phyloP scores from a whole-genome alignment of 2,888 invertebrate genomes.

The Melanchra persicariae region DNA sequence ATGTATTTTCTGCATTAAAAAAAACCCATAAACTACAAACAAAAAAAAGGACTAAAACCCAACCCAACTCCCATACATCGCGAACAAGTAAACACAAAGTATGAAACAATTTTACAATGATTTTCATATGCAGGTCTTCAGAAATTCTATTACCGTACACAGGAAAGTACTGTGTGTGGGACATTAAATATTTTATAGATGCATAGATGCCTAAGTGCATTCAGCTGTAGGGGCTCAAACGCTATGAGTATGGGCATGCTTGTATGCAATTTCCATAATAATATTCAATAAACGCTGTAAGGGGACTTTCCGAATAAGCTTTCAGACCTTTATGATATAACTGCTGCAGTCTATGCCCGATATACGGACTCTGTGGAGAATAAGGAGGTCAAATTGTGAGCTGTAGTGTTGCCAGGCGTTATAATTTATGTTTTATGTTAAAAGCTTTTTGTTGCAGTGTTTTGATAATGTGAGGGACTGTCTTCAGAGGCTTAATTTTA shows the following conservation, averaged over 20 bases:
- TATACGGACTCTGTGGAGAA: conserved; percentile 18
- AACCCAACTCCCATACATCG: not conserved
- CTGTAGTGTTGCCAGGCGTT: conserved; percentile 20
- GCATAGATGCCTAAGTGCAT: conserved; percentile 59
- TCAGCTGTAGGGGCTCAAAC: conserved; percentile 56
- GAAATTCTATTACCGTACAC: conserved; percentile 62
- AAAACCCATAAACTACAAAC: not conserved
- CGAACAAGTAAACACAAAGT: conserved; percentile 9
- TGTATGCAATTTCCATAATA: conserved; percentile 65
- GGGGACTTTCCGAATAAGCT: conserved; percentile 56
- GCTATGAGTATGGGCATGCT: conserved; percentile 38
- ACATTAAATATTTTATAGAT: conserved; percentile 63
- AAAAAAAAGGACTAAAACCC: not conserved
- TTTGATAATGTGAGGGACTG: too few relatives aligned
- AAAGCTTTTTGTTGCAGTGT: not conserved
- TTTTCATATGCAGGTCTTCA: conserved; percentile 49
- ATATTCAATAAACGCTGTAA: conserved; percentile 63
- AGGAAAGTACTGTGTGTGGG: conserved; percentile 49
- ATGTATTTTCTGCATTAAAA: not conserved
- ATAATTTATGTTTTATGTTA: conserved; percentile 7
- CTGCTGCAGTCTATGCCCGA: conserved; percentile 27
- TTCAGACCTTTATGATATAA: conserved; percentile 50
- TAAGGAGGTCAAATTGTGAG: conserved; percentile 23
- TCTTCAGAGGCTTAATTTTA: too few relatives aligned
- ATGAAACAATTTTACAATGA: conserved; percentile 43